These are phyloP conservation scores for Dermolepida albohirtum DNA, from an alignment of 2,888 invertebrate genomes.

Conservation along the genomic window DNA sequence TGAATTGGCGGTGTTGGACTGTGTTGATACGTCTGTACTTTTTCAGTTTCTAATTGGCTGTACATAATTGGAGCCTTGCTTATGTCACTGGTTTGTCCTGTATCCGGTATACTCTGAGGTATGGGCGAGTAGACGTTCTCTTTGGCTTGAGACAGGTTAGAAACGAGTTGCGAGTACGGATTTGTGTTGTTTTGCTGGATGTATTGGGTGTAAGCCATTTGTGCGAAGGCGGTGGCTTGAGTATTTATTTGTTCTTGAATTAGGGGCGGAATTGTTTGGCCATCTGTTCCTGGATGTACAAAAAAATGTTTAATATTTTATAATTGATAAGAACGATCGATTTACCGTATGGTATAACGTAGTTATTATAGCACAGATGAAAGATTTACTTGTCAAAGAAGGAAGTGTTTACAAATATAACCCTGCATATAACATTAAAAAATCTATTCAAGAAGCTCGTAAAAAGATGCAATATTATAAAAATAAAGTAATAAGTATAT, in stretches of 20 bases:
- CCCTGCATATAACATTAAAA: no score
- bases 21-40: conserved; percentile 1
- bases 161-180: conserved; percentile 63
- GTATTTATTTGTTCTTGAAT: conserved; percentile 47
- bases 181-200: conserved; percentile 55
- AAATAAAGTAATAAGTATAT: no score
- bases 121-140: conserved; percentile 52
- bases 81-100: conserved; percentile 48
- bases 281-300: conserved; percentile 38
- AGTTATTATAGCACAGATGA: no score
- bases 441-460: no score
- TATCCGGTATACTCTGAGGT: conserved; percentile 22
- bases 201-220: conserved; percentile 60
- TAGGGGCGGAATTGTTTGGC: conserved; percentile 40
- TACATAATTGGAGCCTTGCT: conserved; percentile 65
- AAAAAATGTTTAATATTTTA: no score
- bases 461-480: no score
- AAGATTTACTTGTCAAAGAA: no score
- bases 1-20: background rate
- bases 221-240: conserved; percentile 49
- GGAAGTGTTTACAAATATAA: no score
- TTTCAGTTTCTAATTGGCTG: conserved; percentile 44
- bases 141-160: conserved; percentile 57
- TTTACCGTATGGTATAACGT: no score
- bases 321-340: no score